Conservation (phyloP, 1,140 invertebrate genomes). For the Macrobrachium rosenbergii region DNA sequence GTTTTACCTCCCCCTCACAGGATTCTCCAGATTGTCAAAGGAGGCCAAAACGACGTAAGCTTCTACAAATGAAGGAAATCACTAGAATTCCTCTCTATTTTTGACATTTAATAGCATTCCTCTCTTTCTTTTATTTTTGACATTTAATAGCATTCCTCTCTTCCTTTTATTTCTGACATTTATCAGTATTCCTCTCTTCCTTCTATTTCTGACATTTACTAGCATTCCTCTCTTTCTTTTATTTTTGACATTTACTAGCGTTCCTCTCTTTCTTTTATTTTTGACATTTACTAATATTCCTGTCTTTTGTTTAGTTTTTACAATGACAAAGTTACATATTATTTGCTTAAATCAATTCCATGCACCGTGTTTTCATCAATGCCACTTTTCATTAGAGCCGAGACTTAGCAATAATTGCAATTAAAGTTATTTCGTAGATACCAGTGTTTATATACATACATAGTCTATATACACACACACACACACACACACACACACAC, state of each 20-base stretch:
- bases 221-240: neutral
- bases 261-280: constrained; percentile 4
- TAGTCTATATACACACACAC: neutral
- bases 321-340: neutral
- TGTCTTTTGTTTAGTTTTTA: neutral
- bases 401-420: too few relatives aligned
- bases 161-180: too few relatives aligned
- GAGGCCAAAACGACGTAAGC: constrained; percentile 25
- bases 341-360: too few relatives aligned
- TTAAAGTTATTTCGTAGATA: neutral
- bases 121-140: too few relatives aligned
- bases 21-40: constrained; percentile 19
- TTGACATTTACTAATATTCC: too few relatives aligned
- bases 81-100: neutral
- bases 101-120: too few relatives aligned
- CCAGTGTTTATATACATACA: neutral
- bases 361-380: too few relatives aligned
- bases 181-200: too few relatives aligned
- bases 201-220: too few relatives aligned
- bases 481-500: neutral
- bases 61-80: too few relatives aligned
- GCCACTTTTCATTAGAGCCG: too few relatives aligned
- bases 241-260: too few relatives aligned
- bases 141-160: neutral
- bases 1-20: constrained; percentile 14